phyloP scores from a whole-genome alignment of 1,140 invertebrate species.

The Zeugodacus cucurbitae region DNA sequence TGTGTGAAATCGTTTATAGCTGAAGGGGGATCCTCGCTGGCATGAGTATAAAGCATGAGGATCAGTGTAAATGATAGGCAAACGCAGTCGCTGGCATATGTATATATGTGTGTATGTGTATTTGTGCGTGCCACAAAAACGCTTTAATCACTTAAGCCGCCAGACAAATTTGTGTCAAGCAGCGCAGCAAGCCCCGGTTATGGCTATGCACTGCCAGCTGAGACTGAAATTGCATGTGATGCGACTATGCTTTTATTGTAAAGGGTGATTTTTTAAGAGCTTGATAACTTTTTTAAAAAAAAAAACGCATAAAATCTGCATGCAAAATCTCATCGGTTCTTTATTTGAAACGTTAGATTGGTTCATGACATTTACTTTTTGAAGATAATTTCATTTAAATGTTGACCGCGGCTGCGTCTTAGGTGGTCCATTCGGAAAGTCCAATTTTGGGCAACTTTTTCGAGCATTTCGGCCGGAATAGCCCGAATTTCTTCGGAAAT shows the following conservation, averaged over 20 bases:
- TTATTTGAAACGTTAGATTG: too few species aligned
- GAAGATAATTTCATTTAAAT: too few species aligned
- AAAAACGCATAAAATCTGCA: too few species aligned
- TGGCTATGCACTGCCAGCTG: neutral
- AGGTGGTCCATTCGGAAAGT: too few species aligned
- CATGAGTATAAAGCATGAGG: neutral
- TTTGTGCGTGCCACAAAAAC: constrained; percentile 18
- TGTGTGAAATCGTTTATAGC: constrained; percentile 1
- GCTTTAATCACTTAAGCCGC: constrained; percentile 34
- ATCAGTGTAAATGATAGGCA: constrained; percentile 17
- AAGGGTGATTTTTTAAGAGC: neutral
- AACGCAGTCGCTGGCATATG: neutral
- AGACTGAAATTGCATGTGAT: neutral
- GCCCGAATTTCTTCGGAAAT: too few species aligned
- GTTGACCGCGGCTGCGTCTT: too few species aligned
- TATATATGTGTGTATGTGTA: neutral
- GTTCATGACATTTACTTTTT: too few species aligned
- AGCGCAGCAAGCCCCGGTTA: neutral
- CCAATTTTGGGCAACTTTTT: too few species aligned
- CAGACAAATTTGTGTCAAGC: constrained; percentile 36
- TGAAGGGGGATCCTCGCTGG: neutral
- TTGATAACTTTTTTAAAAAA: too few species aligned
- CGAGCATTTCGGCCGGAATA: too few species aligned
- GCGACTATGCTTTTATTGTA: neutral
- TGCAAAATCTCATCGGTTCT: too few species aligned